phyloP scores from a whole-genome alignment of 1,140 invertebrate genomes.

The Rhyzopertha dominica region DNA sequence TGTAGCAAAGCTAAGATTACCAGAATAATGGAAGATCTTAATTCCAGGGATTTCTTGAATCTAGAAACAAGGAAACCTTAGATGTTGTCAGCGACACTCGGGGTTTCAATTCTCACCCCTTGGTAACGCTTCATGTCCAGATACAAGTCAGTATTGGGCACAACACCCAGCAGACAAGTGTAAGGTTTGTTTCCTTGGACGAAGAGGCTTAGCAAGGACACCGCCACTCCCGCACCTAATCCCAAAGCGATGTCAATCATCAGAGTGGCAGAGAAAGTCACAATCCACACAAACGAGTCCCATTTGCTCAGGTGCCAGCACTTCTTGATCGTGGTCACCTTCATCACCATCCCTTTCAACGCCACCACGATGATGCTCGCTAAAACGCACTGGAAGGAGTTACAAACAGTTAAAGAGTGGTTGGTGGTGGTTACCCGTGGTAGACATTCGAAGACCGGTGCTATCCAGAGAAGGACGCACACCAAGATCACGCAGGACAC shows the following conservation, averaged over 20 bases:
- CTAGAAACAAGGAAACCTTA: constrained; percentile 47
- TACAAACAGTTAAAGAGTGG: not conserved
- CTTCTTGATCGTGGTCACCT: constrained; percentile 45
- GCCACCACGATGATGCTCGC: constrained; percentile 88
- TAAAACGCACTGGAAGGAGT: constrained; percentile 62
- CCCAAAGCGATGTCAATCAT: constrained; percentile 79
- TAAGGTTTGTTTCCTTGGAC: constrained; percentile 58
- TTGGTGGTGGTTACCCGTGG: constrained; percentile 63
- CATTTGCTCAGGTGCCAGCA: constrained; percentile 69
- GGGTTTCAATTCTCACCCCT: constrained; percentile 53
- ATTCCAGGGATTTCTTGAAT: constrained; percentile 62
- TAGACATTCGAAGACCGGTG: constrained; percentile 76
- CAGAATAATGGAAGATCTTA: constrained; percentile 74
- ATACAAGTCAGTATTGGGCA: constrained; percentile 72
- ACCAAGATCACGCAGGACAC: constrained; percentile 65
- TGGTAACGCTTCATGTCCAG: constrained; percentile 65
- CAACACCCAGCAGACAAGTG: constrained; percentile 58
- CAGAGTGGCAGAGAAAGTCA: constrained; percentile 74
- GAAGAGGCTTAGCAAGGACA: constrained; percentile 69
- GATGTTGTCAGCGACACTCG: constrained; percentile 40
- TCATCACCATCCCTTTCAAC: constrained; percentile 75
- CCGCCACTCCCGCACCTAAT: constrained; percentile 64
- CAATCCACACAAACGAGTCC: constrained; percentile 82
- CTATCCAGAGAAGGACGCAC: constrained; percentile 74
- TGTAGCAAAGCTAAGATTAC: constrained; percentile 71